Conservation (phyloP, 2,113 vertebrate genomes). For the Rhegmatorhina hoffmannsi region DNA sequence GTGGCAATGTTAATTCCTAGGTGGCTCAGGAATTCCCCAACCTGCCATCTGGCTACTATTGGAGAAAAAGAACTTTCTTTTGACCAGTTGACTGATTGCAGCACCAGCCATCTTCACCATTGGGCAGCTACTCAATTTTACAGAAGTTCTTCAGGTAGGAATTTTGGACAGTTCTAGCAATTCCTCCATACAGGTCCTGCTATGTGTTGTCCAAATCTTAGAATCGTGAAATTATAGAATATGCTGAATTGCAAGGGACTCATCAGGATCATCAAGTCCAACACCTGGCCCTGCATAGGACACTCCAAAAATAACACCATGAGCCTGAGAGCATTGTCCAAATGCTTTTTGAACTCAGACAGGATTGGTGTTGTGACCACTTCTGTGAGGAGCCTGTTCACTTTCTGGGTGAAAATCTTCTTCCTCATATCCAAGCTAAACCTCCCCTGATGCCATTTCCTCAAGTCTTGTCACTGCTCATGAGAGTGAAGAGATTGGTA, state of each 20-base stretch:
- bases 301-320: neutral
- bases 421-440: neutral
- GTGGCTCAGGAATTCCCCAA: neutral
- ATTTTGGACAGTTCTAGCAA: neutral
- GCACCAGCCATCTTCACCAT: neutral
- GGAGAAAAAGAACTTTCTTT: neutral
- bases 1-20: neutral
- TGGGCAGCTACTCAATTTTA: neutral
- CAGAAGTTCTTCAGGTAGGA: neutral
- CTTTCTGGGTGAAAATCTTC: neutral
- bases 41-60: neutral
- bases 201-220: neutral
- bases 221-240: neutral
- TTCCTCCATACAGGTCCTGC: neutral
- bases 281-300: neutral
- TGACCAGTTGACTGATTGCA: neutral
- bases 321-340: neutral
- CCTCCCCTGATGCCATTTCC: no score
- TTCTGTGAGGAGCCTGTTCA: neutral
- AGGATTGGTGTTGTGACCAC: neutral
- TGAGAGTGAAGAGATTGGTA: neutral
- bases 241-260: neutral
- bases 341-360: neutral
- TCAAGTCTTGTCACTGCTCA: no score
- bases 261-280: neutral